A percentile compares a stretch with the other conserved stretches of the same genome.
These are phyloP conservation scores for Trilocha varians DNA, from an alignment of 2,888 invertebrate genomes.

Conservation along the genomic window DNA sequence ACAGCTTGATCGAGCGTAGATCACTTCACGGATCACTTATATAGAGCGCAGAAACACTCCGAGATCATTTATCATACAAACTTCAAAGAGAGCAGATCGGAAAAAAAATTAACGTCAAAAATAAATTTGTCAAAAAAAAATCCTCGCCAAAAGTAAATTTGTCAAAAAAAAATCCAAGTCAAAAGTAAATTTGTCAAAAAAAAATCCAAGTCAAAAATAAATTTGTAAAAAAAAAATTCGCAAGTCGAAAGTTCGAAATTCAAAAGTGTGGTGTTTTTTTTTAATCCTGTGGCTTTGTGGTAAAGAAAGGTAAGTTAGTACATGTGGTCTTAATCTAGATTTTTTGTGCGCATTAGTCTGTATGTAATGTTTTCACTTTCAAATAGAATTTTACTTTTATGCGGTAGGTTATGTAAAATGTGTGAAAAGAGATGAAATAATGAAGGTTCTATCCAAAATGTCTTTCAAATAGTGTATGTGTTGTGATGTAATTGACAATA, in stretches of 20 bases:
- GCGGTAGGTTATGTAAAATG: too few relatives aligned
- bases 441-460: too few relatives aligned
- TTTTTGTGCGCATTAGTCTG: too few relatives aligned
- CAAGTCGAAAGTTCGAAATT: neutral
- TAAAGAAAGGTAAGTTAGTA: conserved; percentile 1
- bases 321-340: neutral
- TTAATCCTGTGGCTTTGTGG: neutral
- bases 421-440: too few relatives aligned
- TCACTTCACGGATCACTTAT: conserved; percentile 69
- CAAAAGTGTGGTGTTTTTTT: conserved; percentile 1
- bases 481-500: too few relatives aligned
- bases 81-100: conserved; percentile 38
- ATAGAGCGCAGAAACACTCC: conserved; percentile 53
- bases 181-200: too few relatives aligned
- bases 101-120: too few relatives aligned
- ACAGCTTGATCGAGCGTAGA: conserved; percentile 37
- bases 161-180: too few relatives aligned
- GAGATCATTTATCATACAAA: conserved; percentile 55
- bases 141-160: too few relatives aligned
- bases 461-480: too few relatives aligned
- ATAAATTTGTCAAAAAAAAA: too few relatives aligned
- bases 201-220: neutral
- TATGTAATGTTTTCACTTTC: neutral
- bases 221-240: neutral
- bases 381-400: neutral